Percentiles rank a stretch among this genome's conserved stretches.
These are phyloP conservation scores for Octomys mimax DNA, from an alignment of 2,797 vertebrate genomes.

Conservation along the genomic window DNA sequence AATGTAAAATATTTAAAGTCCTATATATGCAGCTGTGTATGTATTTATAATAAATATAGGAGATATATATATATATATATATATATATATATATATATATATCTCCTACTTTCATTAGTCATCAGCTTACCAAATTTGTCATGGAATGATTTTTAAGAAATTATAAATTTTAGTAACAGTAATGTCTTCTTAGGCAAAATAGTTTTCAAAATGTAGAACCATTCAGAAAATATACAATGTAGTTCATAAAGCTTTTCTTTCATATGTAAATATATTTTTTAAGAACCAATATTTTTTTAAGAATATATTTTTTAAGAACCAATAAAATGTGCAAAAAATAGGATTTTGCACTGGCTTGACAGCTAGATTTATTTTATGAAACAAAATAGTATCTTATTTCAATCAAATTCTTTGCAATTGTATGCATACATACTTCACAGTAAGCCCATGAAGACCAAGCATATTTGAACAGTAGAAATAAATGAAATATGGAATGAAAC, in stretches of 20 bases:
- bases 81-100: no score
- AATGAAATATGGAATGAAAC: neutral
- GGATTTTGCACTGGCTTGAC: neutral
- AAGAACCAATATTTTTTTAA: neutral
- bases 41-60: no score
- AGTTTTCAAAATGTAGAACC: neutral
- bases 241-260: neutral
- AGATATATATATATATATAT: no score
- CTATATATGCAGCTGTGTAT: neutral
- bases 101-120: neutral
- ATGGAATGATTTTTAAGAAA: neutral
- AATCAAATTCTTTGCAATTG: neutral
- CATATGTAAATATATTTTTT: neutral
- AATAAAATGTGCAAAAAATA: neutral
- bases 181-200: neutral
- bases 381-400: neutral
- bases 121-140: neutral
- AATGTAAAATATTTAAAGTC: neutral
- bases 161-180: neutral
- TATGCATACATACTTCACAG: neutral
- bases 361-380: neutral
- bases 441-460: neutral
- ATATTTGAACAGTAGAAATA: neutral
- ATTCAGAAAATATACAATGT: neutral
- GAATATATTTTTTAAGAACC: neutral